A percentile compares a stretch with the other conserved stretches of the same genome.
Conservation (phyloP, 2,113 vertebrate species). For the Tragulus kanchil region DNA sequence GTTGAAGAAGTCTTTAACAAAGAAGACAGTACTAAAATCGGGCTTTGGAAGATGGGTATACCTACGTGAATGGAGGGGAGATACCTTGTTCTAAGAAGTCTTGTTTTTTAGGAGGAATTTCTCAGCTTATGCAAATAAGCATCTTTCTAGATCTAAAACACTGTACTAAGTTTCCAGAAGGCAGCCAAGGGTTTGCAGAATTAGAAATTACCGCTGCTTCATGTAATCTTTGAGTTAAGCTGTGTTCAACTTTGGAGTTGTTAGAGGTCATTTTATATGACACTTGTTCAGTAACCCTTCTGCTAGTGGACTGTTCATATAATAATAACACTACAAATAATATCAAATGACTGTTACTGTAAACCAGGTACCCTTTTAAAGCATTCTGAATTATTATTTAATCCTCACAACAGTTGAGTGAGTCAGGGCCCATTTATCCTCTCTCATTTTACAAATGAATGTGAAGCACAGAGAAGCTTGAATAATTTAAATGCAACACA, state of each 20-base stretch:
- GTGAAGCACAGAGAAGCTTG: background rate
- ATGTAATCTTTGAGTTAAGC: background rate
- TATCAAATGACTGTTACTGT: background rate
- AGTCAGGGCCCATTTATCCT: background rate
- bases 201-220: background rate
- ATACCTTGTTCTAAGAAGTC: background rate
- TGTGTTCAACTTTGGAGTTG: background rate
- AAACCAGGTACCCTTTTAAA: background rate
- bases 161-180: background rate
- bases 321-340: background rate
- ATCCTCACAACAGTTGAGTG: background rate
- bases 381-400: background rate
- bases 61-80: background rate
- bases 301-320: background rate
- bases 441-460: background rate
- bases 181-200: background rate
- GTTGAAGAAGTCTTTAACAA: background rate
- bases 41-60: background rate
- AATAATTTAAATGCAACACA: background rate
- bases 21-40: background rate
- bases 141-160: background rate
- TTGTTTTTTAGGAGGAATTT: background rate
- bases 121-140: background rate
- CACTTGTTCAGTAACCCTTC: background rate
- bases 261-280: background rate